Conservation (phyloP, 2,888 invertebrate genomes). For the Mythimna pallens region DNA sequence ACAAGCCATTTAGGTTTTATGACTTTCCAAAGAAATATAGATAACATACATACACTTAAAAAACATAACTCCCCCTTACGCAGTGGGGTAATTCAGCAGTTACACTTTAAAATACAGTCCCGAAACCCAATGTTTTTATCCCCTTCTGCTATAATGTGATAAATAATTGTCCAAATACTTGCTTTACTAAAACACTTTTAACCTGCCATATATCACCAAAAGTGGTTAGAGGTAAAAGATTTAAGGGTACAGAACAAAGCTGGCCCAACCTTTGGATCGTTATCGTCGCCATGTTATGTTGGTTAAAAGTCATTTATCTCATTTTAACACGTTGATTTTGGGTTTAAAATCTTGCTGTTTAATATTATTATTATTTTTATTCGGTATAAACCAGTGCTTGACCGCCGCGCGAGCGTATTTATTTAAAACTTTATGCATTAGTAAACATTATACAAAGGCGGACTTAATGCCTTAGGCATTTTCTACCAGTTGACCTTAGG, state of each 20-base stretch:
- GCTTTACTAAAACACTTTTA: conserved; percentile 64
- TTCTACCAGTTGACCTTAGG: too few species aligned
- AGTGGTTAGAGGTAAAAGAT: conserved; percentile 64
- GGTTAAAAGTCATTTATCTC: conserved; percentile 40
- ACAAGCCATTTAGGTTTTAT: too few species aligned
- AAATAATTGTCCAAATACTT: conserved; percentile 58
- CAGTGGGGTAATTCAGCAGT: too few species aligned
- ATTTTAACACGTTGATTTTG: conserved; percentile 41
- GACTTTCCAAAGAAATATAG: too few species aligned
- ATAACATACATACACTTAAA: too few species aligned
- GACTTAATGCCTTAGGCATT: too few species aligned
- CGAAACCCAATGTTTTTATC: conserved; percentile 4
- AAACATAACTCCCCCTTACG: too few species aligned
- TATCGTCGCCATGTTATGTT: conserved; percentile 52
- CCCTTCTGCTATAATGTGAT: conserved; percentile 24
- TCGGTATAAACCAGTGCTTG: too few species aligned
- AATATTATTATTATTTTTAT: too few species aligned
- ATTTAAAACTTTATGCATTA: too few species aligned
- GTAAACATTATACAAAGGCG: too few species aligned
- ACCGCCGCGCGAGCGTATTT: too few species aligned
- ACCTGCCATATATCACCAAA: conserved; percentile 62
- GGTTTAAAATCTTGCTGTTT: conserved; percentile 14
- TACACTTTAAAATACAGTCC: neutral
- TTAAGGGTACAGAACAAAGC: conserved; percentile 67
- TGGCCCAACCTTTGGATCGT: conserved; percentile 46